Evolutionary conservation across 2,888 invertebrate genomes (phyloP).

Genomic region (Pandemis corylana): DNA sequence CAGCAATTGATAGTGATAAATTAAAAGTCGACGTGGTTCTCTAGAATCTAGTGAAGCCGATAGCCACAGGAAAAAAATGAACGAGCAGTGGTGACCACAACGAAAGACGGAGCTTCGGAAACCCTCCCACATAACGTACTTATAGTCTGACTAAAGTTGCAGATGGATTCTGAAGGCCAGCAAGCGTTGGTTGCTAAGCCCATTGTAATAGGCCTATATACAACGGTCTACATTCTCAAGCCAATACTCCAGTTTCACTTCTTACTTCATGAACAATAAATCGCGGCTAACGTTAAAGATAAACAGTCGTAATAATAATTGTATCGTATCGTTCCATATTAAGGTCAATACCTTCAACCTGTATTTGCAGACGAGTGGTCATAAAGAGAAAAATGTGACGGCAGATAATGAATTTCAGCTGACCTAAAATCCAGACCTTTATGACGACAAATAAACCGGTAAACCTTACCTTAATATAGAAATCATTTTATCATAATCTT

Average conservation of each 20-base stretch:
- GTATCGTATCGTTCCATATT: slow-evolving; percentile 10
- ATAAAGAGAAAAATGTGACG: slow-evolving; percentile 22
- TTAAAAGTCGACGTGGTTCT: too few species aligned
- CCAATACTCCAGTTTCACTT: background rate
- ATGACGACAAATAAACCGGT: slow-evolving; percentile 8
- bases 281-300: background rate
- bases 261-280: background rate
- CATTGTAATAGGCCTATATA: too few species aligned
- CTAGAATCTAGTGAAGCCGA: too few species aligned
- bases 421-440: slow-evolving; percentile 29
- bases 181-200: too few species aligned
- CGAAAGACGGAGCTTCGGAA: background rate
- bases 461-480: background rate
- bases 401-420: slow-evolving; percentile 24
- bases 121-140: background rate
- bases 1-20: slow-evolving; percentile 5
- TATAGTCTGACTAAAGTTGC: background rate
- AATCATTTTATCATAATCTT: background rate
- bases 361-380: slow-evolving; percentile 12
- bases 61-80: background rate
- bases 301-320: background rate
- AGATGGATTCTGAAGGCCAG: too few species aligned
- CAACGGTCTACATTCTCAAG: too few species aligned
- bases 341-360: slow-evolving; percentile 22
- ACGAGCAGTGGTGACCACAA: background rate